phyloP scores from a whole-genome alignment of 2,113 vertebrate species.

The Tursiops truncatus region DNA sequence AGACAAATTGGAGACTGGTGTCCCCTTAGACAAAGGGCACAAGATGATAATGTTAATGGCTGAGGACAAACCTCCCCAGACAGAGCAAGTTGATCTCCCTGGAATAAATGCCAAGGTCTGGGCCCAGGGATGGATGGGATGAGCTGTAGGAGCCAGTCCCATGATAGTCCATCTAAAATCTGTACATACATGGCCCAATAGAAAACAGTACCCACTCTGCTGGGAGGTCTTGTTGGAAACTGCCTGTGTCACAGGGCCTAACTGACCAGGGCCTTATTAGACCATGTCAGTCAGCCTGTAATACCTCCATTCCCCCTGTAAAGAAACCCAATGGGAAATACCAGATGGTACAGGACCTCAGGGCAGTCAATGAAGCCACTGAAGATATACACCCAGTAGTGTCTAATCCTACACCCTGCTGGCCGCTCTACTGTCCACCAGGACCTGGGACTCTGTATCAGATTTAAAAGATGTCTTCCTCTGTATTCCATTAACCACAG shows the following conservation, averaged over 20 bases:
- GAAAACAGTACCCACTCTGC: neutral
- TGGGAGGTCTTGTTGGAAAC: neutral
- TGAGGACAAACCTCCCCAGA: neutral
- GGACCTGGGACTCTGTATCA: neutral
- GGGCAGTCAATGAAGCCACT: neutral
- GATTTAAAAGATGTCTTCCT: neutral
- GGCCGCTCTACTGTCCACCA: neutral
- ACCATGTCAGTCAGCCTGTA: neutral
- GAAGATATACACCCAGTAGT: neutral
- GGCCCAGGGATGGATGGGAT: neutral
- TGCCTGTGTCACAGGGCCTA: neutral
- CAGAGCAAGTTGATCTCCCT: neutral
- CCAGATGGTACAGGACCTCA: neutral
- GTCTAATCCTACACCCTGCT: neutral
- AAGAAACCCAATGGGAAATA: neutral
- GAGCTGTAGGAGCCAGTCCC: neutral
- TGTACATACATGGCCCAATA: neutral
- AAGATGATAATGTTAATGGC: neutral
- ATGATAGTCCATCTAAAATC: neutral
- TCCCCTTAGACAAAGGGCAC: neutral
- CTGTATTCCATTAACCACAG: too few species aligned
- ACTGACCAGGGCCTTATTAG: neutral
- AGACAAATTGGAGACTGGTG: neutral
- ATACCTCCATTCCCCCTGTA: neutral
- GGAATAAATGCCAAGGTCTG: neutral